Conservation (phyloP, 2,888 invertebrate genomes). For the Magallana nippona region DNA sequence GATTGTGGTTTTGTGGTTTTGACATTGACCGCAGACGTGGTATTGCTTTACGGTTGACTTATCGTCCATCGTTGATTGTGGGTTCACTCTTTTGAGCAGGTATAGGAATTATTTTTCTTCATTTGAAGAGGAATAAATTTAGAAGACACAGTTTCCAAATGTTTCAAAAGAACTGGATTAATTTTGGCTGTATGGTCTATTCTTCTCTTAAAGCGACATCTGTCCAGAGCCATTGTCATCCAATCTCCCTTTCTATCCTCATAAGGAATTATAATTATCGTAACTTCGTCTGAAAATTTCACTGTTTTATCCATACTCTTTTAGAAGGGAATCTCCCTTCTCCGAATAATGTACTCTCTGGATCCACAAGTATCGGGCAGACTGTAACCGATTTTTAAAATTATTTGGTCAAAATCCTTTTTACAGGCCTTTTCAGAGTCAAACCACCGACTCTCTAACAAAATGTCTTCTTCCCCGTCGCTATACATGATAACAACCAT, state of each 20-base stretch:
- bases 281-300: not conserved
- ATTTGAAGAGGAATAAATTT: no score
- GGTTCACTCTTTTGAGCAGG: no score
- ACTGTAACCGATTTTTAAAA: not conserved
- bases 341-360: not conserved
- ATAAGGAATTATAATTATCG: not conserved
- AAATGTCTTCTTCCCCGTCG: not conserved
- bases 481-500: not conserved
- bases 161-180: not conserved
- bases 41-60: no score
- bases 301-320: not conserved
- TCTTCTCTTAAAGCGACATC: slow-evolving; percentile 3
- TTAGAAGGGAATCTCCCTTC: not conserved
- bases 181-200: not conserved
- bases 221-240: slow-evolving; percentile 4
- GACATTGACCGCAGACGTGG: not conserved
- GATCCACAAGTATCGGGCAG: not conserved
- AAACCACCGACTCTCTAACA: not conserved
- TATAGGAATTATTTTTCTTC: no score
- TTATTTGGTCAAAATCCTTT: not conserved
- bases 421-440: not conserved
- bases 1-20: not conserved
- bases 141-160: no score
- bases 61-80: no score
- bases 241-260: slow-evolving; percentile 5